Conservation (phyloP, 2,113 vertebrate genomes). For the Glaucidium brasilianum region DNA sequence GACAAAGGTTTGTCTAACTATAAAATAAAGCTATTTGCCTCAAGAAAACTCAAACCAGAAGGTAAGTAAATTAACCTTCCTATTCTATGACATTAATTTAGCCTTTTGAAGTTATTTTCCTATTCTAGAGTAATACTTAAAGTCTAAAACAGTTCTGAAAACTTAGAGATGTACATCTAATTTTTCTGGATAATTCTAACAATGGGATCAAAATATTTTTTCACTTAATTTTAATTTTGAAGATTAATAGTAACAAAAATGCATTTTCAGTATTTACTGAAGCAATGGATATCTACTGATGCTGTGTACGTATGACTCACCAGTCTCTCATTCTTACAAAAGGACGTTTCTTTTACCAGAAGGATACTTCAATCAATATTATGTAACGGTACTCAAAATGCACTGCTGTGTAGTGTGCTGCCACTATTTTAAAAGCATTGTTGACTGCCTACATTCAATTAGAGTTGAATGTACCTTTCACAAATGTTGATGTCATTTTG, state of each 20-base stretch:
- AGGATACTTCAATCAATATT: conserved; percentile 68
- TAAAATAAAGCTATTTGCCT: neutral
- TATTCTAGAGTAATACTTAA: neutral
- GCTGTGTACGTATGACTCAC: conserved; percentile 66
- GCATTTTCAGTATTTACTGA: conserved; percentile 71
- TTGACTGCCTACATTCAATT: conserved; percentile 2
- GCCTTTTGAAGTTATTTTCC: neutral
- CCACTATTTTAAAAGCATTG: conserved; percentile 20
- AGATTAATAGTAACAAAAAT: conserved; percentile 56
- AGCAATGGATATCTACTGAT: conserved; percentile 70
- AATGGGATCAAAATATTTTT: neutral
- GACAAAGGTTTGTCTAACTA: neutral
- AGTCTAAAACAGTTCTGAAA: neutral
- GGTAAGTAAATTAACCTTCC: conserved; percentile 35
- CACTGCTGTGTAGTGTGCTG: conserved; percentile 23
- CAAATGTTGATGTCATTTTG: neutral
- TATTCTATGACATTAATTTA: neutral
- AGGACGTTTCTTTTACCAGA: conserved; percentile 66
- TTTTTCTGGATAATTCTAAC: neutral
- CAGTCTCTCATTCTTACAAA: conserved; percentile 60
- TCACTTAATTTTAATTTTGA: neutral
- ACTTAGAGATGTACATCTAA: neutral
- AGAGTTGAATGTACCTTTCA: conserved; percentile 6
- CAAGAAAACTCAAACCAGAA: neutral
- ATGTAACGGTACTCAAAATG: conserved; percentile 47